phyloP scores from a whole-genome alignment of 2,113 vertebrate species.

The Tympanuchus pallidicinctus region DNA sequence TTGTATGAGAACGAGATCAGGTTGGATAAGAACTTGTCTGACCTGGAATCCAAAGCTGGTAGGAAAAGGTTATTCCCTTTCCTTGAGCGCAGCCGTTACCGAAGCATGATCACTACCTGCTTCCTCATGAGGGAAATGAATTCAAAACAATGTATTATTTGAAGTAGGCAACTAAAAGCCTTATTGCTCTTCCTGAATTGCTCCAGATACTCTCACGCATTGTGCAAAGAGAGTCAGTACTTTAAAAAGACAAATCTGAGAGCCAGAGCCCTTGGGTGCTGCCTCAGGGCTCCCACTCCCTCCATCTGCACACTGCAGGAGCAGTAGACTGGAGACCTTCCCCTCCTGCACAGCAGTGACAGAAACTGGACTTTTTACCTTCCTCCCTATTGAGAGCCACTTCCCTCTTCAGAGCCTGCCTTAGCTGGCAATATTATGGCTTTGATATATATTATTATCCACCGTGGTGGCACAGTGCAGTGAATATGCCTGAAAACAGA shows the following conservation, averaged over 20 bases:
- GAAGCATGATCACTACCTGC: accelerated
- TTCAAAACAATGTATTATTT: neutral
- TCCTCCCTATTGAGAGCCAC: neutral
- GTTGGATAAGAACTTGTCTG: neutral
- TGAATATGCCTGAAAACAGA: neutral
- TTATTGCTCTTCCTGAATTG: neutral
- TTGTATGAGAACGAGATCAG: neutral
- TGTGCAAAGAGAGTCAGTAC: accelerated
- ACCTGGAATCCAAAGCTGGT: neutral
- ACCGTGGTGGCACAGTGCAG: accelerated
- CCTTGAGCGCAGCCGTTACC: neutral
- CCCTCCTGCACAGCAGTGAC: neutral
- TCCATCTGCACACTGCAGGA: accelerated
- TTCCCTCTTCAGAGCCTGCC: neutral
- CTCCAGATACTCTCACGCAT: neutral
- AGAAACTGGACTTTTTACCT: neutral
- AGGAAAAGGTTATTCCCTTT: neutral
- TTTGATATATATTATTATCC: neutral
- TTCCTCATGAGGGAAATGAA: neutral
- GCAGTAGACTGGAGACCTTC: neutral
- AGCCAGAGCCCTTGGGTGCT: neutral
- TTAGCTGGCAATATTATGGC: neutral
- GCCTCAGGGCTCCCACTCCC: accelerated
- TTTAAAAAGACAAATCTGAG: neutral
- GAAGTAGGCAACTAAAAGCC: neutral